A percentile compares a stretch with the other conserved stretches of the same genome.
Evolutionary conservation across 2,797 vertebrate species (phyloP).

Genomic region (Peromyscus melanophrys): DNA sequence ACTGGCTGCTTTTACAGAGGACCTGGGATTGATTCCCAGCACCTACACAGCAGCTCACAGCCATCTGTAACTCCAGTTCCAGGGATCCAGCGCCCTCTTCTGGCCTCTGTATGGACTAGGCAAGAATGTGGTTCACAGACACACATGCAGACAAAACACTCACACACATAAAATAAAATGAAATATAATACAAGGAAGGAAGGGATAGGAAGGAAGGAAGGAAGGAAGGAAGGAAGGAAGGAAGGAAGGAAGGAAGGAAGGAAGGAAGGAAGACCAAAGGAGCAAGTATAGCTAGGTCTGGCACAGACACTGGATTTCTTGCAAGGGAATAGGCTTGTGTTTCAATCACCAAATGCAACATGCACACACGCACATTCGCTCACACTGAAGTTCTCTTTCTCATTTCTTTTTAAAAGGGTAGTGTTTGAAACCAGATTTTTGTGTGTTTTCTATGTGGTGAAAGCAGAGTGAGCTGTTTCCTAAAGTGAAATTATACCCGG

Average conservation of each 20-base stretch:
- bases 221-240: no score
- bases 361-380: background rate
- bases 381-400: background rate
- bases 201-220: no score
- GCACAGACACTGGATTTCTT: background rate
- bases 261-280: background rate
- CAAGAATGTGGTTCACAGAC: background rate
- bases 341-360: background rate
- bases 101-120: background rate
- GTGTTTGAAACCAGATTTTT: background rate
- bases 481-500: background rate
- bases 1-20: background rate
- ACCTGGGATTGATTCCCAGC: background rate
- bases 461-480: constrained; percentile 1
- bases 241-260: no score
- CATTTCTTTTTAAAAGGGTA: constrained; percentile 13
- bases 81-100: background rate
- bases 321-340: background rate
- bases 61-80: background rate
- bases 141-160: background rate
- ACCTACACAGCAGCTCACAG: background rate
- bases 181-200: background rate
- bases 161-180: background rate
- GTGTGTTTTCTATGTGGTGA: background rate
- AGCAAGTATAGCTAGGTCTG: background rate